Evolutionary conservation across 1,140 invertebrate species (phyloP), one percentile per base, ranked within the genome.

Genomic region (Nasonia vitripennis): DNA sequence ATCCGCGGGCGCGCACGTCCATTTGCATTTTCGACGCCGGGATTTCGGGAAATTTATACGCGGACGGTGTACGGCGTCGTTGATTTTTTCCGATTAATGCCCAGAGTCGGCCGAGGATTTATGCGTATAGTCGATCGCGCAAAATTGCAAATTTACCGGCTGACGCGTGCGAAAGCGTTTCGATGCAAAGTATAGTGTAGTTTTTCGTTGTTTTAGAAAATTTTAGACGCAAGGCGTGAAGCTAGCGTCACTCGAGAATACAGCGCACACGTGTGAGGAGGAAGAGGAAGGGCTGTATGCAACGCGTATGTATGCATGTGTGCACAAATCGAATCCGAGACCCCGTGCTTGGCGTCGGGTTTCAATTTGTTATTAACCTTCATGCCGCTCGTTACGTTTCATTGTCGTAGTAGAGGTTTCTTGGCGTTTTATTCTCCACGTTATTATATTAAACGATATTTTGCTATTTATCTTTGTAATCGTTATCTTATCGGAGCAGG

Each of bases 351-450:
- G 67, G 83, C 20, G n/a, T 85, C 78, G 48, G 23, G 74, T 85
- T 85, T 80, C 77, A 80, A 80, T 79, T 84, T 80, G 78, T 85
- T 85, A 85, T 74, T 80, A 85, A 80, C 83, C 78, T 80, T 85
- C 68, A 31, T 55, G 27, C 6, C 17, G 37, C 73, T 83, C 82
- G 55, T 78, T 41, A 62, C 48, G 7, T 75, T 75, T 68, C 74
- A 45, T 62, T 68, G 73, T 78, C 37, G 7, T 23, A 23, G 62
- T 23, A 23, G 62, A 3, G 55, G 20, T 31, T 79, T 34, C 41
- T 3, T 20, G 31, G 2, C 9, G 2, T 48, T n/a, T 67, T 23
- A n/a, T 71, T 27, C 34, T 81, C 74, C 5, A 2, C 12, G 11
- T 55, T 68, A 51, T 75, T 27, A 34, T 82, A 23, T n/a, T 20